Evolutionary conservation across 1,140 invertebrate species (phyloP).

Genomic region (Ruditapes philippinarum): DNA sequence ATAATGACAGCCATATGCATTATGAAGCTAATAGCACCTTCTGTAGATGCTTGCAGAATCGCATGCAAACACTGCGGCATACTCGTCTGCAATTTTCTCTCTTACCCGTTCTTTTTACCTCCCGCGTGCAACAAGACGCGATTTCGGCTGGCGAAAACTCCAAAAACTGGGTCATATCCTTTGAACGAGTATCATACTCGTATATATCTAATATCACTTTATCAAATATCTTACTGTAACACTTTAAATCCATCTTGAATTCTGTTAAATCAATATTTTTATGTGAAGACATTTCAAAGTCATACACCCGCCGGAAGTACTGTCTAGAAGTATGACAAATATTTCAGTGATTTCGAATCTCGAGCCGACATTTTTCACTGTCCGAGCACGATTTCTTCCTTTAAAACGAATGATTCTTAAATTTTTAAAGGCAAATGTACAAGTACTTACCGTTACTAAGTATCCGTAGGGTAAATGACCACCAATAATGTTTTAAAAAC

Average conservation of each 20-base stretch:
- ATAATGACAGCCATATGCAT: not conserved
- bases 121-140: constrained; percentile 28
- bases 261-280: not conserved
- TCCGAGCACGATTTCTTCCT: constrained; percentile 41
- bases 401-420: constrained; percentile 22
- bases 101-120: constrained; percentile 36
- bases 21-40: not conserved
- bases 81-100: constrained; percentile 3
- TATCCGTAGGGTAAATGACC: constrained; percentile 60
- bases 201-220: not conserved
- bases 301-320: constrained; percentile 81
- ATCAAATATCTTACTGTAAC: not conserved
- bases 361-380: constrained; percentile 91
- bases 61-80: constrained; percentile 15
- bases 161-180: constrained; percentile 61
- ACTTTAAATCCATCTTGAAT: not conserved
- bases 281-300: constrained; percentile 51
- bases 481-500: constrained; percentile 50
- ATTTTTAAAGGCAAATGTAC: not conserved
- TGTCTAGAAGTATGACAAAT: constrained; percentile 91
- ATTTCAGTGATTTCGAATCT: constrained; percentile 90
- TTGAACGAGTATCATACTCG: constrained; percentile 7
- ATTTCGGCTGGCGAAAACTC: constrained; percentile 48
- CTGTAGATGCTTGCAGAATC: not conserved
- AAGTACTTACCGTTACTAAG: constrained; percentile 69